phyloP scores from a whole-genome alignment of 2,797 vertebrate genomes.

The Furcifer pardalis region DNA sequence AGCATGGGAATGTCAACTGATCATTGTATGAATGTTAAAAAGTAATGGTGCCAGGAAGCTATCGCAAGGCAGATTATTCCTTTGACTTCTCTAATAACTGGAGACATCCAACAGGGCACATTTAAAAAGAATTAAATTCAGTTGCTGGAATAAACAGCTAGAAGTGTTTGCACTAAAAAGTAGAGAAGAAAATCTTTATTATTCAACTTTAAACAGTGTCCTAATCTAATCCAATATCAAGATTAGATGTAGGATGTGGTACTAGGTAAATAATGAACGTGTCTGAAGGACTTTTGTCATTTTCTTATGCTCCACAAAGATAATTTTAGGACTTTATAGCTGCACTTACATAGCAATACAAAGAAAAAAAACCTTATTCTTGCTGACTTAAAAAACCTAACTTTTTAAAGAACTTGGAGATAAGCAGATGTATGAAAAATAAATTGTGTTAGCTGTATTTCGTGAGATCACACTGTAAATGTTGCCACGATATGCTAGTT shows the following conservation, averaged over 20 bases:
- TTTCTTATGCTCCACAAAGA: neutral
- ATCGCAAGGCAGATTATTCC: too few relatives aligned
- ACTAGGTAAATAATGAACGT: neutral
- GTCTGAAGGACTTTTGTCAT: slow-evolving; percentile 15
- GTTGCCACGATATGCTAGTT: neutral
- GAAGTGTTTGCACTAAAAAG: neutral
- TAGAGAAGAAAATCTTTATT: neutral
- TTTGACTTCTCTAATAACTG: too few relatives aligned
- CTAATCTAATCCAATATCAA: neutral
- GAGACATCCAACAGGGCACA: too few relatives aligned
- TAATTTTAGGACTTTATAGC: neutral
- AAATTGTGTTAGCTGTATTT: neutral
- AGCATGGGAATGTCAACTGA: too few relatives aligned
- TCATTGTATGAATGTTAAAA: too few relatives aligned
- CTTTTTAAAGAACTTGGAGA: neutral
- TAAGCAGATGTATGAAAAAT: neutral
- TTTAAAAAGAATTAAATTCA: neutral
- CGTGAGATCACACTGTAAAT: neutral
- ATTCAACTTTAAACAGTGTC: neutral
- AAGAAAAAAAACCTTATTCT: neutral
- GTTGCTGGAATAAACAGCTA: neutral
- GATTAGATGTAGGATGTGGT: neutral
- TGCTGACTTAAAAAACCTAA: neutral
- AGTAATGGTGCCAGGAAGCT: too few relatives aligned
- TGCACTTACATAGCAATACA: neutral